Percentiles rank a stretch among this genome's conserved stretches.
phyloP scores from a whole-genome alignment of 2,113 vertebrate genomes.

The Pituophis catenifer region DNA sequence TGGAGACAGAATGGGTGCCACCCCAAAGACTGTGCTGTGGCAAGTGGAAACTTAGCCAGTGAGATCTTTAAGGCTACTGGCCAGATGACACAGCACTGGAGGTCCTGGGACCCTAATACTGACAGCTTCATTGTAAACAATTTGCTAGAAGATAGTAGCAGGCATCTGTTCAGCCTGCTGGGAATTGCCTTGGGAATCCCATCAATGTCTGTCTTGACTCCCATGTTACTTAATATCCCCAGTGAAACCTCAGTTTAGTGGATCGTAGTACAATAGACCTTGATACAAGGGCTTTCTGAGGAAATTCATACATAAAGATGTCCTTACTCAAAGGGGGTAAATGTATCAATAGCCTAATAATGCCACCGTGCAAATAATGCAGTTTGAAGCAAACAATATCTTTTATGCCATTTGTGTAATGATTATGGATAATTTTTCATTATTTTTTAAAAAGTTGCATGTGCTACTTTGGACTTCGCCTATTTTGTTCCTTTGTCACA shows the following conservation, averaged over 20 bases:
- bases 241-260: neutral
- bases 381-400: neutral
- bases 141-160: neutral
- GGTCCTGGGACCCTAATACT: neutral
- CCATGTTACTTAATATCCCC: neutral
- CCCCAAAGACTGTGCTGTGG: neutral
- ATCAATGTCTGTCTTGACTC: neutral
- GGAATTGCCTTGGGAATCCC: neutral
- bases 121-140: neutral
- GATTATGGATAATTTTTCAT: neutral
- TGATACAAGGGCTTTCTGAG: neutral
- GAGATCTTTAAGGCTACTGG: neutral
- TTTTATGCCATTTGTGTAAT: neutral
- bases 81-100: neutral
- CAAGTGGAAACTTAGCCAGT: neutral
- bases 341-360: neutral
- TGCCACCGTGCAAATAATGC: neutral
- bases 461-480: neutral
- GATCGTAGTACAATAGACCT: neutral
- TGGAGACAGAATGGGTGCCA: neutral
- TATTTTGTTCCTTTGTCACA: neutral
- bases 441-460: neutral
- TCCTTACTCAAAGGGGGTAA: neutral
- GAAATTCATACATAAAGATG: neutral
- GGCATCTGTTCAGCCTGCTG: neutral